Evolutionary conservation across 1,140 invertebrate genomes (phyloP).

Genomic region (Anoplophora glabripennis): DNA sequence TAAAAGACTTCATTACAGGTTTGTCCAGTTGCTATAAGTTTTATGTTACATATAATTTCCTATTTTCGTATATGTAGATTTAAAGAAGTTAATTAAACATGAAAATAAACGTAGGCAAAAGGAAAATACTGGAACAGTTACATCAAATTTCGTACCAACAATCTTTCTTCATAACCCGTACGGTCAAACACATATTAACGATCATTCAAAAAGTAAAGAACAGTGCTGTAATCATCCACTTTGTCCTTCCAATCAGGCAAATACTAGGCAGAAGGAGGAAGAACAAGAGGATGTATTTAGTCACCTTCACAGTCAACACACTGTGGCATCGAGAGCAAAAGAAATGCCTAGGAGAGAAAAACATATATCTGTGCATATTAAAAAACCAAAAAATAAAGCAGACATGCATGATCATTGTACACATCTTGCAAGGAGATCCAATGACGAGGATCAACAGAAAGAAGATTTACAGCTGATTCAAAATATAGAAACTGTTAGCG

Average conservation of each 20-base stretch:
- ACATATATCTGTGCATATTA: constrained; percentile 27
- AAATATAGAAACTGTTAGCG: constrained; percentile 1
- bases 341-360: constrained; percentile 1
- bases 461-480: not conserved
- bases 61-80: constrained; percentile 49
- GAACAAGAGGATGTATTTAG: constrained; percentile 21
- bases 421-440: constrained; percentile 12
- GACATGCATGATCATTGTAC: constrained; percentile 26
- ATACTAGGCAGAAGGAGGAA: not conserved
- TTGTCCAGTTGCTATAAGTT: constrained; percentile 7
- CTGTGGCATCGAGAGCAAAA: constrained; percentile 14
- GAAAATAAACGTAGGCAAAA: constrained; percentile 42
- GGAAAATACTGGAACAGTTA: constrained; percentile 7
- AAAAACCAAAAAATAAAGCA: constrained; percentile 10
- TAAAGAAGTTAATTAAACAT: constrained; percentile 58
- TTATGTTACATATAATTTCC: not conserved
- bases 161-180: no score
- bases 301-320: constrained; percentile 21
- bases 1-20: constrained; percentile 56
- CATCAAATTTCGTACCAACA: no score
- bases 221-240: no score
- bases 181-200: no score
- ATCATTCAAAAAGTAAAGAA: no score
- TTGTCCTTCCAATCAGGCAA: not conserved
- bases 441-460: constrained; percentile 3